Evolutionary conservation across 2,113 vertebrate genomes (phyloP).

Genomic region (Tetrax tetrax): DNA sequence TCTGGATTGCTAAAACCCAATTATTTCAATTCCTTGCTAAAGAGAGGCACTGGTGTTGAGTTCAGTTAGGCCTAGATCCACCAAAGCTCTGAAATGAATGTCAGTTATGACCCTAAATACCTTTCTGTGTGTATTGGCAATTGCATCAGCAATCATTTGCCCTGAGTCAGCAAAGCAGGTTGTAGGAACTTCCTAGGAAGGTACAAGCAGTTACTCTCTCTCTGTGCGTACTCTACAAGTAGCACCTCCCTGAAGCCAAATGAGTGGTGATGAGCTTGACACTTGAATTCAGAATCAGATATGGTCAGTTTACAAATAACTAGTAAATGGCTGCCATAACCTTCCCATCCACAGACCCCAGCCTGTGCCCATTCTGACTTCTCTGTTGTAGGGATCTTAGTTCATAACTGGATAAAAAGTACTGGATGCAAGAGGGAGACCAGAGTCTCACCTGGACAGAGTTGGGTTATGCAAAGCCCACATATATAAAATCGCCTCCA

Average conservation of each 20-base stretch:
- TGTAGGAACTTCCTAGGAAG: not conserved
- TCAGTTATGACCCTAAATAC: not conserved
- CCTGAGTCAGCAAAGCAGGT: not conserved
- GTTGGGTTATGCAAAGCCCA: not conserved
- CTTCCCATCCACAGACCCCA: not conserved
- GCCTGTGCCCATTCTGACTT: not conserved
- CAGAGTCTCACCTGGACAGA: not conserved
- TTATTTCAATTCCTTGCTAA: not conserved
- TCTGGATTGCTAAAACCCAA: not conserved
- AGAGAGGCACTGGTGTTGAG: not conserved
- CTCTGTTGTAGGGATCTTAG: not conserved
- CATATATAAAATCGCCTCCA: not conserved
- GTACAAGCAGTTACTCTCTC: not conserved
- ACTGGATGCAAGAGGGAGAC: not conserved
- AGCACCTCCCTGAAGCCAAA: not conserved
- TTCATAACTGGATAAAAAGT: not conserved
- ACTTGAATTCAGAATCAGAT: not conserved
- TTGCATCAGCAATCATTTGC: not conserved
- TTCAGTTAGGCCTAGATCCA: not conserved
- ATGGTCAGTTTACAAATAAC: not conserved
- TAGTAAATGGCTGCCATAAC: not conserved
- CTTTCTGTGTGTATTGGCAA: not conserved
- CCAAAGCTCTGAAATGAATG: not conserved
- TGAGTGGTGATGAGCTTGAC: not conserved
- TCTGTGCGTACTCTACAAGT: not conserved